Base-by-base conservation (phyloP, 2,888 invertebrate genomes). In the Pelosia muscerda region DNA sequence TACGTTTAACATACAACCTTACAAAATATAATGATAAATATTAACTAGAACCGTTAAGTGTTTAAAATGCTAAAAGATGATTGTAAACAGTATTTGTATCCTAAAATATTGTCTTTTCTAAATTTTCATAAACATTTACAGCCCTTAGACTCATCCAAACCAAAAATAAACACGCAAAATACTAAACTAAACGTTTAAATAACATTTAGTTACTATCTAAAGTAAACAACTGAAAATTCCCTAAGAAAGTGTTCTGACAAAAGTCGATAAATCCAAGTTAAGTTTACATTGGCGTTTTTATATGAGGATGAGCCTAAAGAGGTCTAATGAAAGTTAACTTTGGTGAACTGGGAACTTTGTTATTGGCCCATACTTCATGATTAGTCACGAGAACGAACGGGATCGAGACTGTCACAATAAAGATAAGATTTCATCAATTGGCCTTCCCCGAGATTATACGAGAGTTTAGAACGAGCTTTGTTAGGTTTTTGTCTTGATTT, bases 361-460 rank as follows among this genome's bases (percentile, higher is more conserved):
- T 86, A 86, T 84, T 83, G 83, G 72, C 63, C 82, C 79, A 83
- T 88, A 84, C 82, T 86, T 88, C 84, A 82, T 84, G 86, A 88
- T 88, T 87, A 87, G 84, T 65, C 70, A 62, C 65, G 75, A 73
- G 74, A 82, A 74, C 78, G 71, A 79, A 71, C 63, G 76, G 82
- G 82, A 83, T 88, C 82, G 82, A 73, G 77, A 77, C 85, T 88
- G 87, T 86, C 86, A 86, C 87, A 80, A 80, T 84, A 81, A 74
- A 85, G 87, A 88, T 87, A 87, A 83, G 81, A 81, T 84, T 83
- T 82, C 85, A 86, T 87, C 87, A 85, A 87, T 86, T 86, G 82
- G 72, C 76, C 74, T 68, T 68, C 73, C 70, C 57, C 49, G 65
- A 79, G 80, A 83, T 81, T 81, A 81, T 77, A 67, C 63, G 58